phyloP scores from a whole-genome alignment of 2,113 vertebrate genomes.

The Neolamprologus kungweensis region DNA sequence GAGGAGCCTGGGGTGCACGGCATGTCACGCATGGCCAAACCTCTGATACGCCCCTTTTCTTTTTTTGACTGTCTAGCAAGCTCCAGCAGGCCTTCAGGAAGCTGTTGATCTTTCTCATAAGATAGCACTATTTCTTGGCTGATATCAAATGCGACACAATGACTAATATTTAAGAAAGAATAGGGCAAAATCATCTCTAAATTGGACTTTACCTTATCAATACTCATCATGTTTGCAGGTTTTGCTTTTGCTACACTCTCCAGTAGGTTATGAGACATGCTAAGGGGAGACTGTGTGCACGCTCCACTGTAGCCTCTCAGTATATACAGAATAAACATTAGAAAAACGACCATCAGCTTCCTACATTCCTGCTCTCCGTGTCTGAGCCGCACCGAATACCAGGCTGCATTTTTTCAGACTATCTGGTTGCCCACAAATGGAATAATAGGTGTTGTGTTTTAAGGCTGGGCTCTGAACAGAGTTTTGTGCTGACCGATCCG shows the following conservation, averaged over 20 bases:
- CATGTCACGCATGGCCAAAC: slow-evolving; percentile 25
- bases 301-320: background rate
- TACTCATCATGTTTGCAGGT: background rate
- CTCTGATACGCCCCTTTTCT: slow-evolving; percentile 8
- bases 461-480: background rate
- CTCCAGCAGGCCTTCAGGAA: slow-evolving; percentile 54
- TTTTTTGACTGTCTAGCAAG: slow-evolving; percentile 36
- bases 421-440: slow-evolving; percentile 31
- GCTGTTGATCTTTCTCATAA: slow-evolving; percentile 29
- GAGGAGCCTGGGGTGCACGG: slow-evolving; percentile 30
- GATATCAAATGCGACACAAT: slow-evolving; percentile 50
- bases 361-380: slow-evolving; percentile 18
- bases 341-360: background rate
- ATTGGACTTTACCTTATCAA: background rate
- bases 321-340: background rate
- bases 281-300: background rate
- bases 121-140: background rate
- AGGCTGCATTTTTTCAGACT: slow-evolving; percentile 11
- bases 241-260: background rate
- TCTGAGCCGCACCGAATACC: slow-evolving; percentile 30
- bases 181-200: background rate
- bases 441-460: slow-evolving; percentile 28
- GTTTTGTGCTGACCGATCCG: background rate
- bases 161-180: background rate
- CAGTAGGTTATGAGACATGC: background rate